Percentiles rank a stretch among this genome's conserved stretches.
phyloP scores from a whole-genome alignment of 2,797 vertebrate genomes.

The Gymnoscopelus braueri region DNA sequence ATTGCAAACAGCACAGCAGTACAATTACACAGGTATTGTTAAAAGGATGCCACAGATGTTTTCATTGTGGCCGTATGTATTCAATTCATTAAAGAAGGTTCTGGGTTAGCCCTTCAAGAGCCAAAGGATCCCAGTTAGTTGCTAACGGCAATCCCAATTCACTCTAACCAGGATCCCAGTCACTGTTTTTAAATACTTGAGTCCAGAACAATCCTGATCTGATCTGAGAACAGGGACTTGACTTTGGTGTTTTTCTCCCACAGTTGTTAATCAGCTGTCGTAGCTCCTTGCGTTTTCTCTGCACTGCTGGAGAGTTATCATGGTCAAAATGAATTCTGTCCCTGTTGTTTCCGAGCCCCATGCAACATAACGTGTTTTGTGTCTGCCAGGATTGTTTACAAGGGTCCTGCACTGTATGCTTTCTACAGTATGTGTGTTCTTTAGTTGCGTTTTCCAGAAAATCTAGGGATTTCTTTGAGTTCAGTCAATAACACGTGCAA shows the following conservation, averaged over 20 bases:
- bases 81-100: too few relatives aligned
- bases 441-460: neutral
- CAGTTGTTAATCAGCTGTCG: neutral
- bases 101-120: too few relatives aligned
- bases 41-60: too few relatives aligned
- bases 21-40: too few relatives aligned
- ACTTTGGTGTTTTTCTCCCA: slow-evolving; percentile 1
- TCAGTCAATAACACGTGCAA: too few relatives aligned
- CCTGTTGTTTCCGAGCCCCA: slow-evolving; percentile 2
- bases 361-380: slow-evolving; percentile 6
- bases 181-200: slow-evolving; percentile 2
- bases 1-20: too few relatives aligned
- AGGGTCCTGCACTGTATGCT: neutral
- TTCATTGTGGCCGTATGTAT: too few relatives aligned
- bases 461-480: neutral
- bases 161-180: neutral
- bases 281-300: neutral
- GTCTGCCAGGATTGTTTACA: neutral
- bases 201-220: slow-evolving; percentile 5
- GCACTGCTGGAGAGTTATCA: slow-evolving; percentile 1
- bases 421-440: neutral
- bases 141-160: neutral
- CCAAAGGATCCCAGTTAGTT: neutral
- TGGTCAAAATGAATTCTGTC: slow-evolving; percentile 10
- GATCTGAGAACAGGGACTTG: neutral